Conservation (phyloP, 2,888 invertebrate species). For the Dynastes grantii region DNA sequence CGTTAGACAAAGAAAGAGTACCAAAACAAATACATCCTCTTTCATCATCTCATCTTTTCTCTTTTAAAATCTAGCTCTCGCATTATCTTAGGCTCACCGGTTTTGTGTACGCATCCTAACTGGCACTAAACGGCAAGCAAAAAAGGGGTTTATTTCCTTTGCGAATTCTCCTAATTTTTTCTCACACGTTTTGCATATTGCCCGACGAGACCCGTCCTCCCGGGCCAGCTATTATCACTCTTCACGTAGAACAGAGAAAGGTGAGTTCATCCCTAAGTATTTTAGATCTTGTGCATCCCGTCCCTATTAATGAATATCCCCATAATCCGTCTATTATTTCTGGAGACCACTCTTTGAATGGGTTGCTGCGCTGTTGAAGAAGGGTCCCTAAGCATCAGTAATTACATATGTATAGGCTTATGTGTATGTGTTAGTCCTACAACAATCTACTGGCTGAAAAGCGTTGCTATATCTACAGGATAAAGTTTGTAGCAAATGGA, state of each 20-base stretch:
- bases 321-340: conserved; percentile 66
- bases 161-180: conserved; percentile 54
- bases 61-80: not conserved
- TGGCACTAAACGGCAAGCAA: not conserved
- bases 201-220: not conserved
- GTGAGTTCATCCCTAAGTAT: conserved; percentile 6
- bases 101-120: not conserved
- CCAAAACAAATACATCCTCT: not conserved
- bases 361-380: not conserved
- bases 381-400: conserved; percentile 6
- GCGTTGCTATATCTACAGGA: no score
- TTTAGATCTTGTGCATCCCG: not conserved
- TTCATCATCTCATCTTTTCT: not conserved
- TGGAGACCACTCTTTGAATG: conserved; percentile 53
- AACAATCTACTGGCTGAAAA: no score
- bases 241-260: no score
- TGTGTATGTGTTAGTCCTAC: no score
- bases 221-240: no score
- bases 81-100: conserved; percentile 21
- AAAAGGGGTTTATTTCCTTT: not conserved
- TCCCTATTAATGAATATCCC: conserved; percentile 64
- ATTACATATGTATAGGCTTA: not conserved
- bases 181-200: conserved; percentile 57
- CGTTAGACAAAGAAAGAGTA: not conserved
- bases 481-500: no score